Conservation (phyloP, 2,888 invertebrate genomes). For the Lacanobia oleracea region DNA sequence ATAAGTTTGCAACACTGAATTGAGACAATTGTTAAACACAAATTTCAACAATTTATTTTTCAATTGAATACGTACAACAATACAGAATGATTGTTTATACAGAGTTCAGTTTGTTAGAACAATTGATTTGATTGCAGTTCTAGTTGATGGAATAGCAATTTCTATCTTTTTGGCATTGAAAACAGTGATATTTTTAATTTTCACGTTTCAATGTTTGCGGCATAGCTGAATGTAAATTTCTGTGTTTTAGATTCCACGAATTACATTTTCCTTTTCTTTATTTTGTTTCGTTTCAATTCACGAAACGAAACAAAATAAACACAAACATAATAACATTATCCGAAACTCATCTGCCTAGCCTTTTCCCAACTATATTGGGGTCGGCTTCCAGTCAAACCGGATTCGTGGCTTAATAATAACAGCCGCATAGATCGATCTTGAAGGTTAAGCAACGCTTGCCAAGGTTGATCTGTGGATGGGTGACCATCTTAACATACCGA, state of each 20-base stretch:
- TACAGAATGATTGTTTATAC: not conserved
- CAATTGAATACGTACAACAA: not conserved
- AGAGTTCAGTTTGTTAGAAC: constrained; percentile 19
- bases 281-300: too few species aligned
- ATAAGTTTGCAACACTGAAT: not conserved
- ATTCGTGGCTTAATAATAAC: too few species aligned
- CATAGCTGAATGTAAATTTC: not conserved
- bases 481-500: too few species aligned
- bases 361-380: too few species aligned
- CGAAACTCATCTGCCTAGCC: too few species aligned
- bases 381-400: too few species aligned
- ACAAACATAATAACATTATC: too few species aligned
- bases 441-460: too few species aligned
- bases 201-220: not conserved
- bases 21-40: not conserved
- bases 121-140: constrained; percentile 29
- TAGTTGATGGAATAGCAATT: constrained; percentile 22
- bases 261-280: too few species aligned
- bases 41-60: not conserved
- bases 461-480: too few species aligned
- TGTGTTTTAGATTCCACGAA: not conserved
- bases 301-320: too few species aligned
- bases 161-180: constrained; percentile 9
- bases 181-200: constrained; percentile 23
- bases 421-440: too few species aligned